Conservation (phyloP, 2,113 vertebrate genomes). For the Mobula hypostoma region DNA sequence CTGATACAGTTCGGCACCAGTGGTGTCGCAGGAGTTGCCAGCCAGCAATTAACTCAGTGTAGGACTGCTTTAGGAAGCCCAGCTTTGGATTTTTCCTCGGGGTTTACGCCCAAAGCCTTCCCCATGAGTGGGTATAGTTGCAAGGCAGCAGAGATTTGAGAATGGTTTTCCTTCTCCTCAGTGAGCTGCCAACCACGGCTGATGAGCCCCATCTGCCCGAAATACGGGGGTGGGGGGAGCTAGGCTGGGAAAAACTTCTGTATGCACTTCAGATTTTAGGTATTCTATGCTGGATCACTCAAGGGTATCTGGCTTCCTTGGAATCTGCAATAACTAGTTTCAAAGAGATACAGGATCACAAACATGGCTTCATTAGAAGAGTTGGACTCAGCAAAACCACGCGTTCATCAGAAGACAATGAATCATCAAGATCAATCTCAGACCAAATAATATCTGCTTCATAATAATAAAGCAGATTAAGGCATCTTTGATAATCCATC, state of each 20-base stretch:
- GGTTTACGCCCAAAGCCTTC: no score
- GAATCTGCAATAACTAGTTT: background rate
- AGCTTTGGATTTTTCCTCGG: no score
- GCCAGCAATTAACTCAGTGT: no score
- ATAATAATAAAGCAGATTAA: background rate
- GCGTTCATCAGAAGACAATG: background rate
- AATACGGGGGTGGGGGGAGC: no score
- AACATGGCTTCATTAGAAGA: background rate
- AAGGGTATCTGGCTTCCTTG: background rate
- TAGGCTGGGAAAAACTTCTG: background rate
- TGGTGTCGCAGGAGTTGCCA: no score
- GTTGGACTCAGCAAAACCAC: background rate
- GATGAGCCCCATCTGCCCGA: no score
- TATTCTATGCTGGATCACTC: background rate
- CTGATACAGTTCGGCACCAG: no score
- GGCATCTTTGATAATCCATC: background rate
- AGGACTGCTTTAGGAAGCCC: no score
- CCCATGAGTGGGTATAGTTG: no score
- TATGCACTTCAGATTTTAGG: background rate
- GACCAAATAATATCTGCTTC: background rate
- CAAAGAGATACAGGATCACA: background rate
- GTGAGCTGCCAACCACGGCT: no score
- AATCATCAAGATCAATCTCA: background rate
- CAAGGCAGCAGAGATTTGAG: no score
- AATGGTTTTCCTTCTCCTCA: no score